phyloP scores from a whole-genome alignment of 2,113 vertebrate genomes.

The Noctilio leporinus region DNA sequence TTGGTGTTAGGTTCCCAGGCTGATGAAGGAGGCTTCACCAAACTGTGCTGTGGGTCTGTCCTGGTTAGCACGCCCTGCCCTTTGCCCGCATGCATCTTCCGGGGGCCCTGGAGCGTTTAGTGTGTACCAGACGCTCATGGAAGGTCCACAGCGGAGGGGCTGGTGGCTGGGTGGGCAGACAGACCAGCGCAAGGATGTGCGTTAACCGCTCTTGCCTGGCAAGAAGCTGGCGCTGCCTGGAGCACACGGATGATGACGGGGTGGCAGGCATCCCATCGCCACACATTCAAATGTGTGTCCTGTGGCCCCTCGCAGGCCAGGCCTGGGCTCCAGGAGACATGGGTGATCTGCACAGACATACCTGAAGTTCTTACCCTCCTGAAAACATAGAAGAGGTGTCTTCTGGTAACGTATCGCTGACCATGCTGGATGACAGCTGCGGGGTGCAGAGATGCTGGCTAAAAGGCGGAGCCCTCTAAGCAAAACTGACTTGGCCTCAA shows the following conservation, averaged over 20 bases:
- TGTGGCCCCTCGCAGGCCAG: not conserved
- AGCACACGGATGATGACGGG: rapidly evolving
- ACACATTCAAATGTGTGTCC: rapidly evolving
- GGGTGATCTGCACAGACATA: rapidly evolving
- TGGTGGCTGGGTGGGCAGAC: not conserved
- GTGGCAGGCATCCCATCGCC: rapidly evolving
- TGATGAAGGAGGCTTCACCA: not conserved
- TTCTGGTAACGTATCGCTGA: not conserved
- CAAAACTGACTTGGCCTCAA: not conserved
- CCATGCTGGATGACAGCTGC: rapidly evolving
- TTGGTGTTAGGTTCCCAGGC: not conserved
- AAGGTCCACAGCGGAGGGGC: rapidly evolving
- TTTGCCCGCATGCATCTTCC: not conserved
- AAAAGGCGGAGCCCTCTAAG: not conserved
- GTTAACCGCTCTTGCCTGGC: not conserved
- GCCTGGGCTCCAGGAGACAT: rapidly evolving
- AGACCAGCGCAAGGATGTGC: rapidly evolving
- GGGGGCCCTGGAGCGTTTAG: not conserved
- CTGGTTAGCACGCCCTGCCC: not conserved
- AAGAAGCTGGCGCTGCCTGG: rapidly evolving
- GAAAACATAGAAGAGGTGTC: not conserved
- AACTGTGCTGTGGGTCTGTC: not conserved
- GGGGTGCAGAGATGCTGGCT: not conserved
- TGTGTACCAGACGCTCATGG: conserved; percentile 38
- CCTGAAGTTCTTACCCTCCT: not conserved